A percentile compares a stretch with the other conserved stretches of the same genome.
Evolutionary conservation across 2,797 vertebrate species (phyloP).

Genomic region (Lerista edwardsae): DNA sequence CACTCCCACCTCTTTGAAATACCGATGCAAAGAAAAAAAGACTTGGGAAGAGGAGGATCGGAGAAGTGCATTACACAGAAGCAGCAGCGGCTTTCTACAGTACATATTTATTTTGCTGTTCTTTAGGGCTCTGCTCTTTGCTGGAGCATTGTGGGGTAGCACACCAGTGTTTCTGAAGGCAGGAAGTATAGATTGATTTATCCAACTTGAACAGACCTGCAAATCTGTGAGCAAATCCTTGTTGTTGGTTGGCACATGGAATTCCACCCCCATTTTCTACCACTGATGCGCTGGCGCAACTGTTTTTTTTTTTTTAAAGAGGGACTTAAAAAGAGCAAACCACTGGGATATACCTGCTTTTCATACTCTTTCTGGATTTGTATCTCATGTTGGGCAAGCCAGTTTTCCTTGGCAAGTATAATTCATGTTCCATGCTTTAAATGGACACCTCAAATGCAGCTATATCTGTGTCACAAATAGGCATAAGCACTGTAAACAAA

Average conservation of each 20-base stretch:
- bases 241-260: background rate
- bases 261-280: too few species aligned
- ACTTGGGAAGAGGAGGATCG: background rate
- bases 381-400: background rate
- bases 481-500: background rate
- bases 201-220: slow-evolving; percentile 55
- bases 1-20: slow-evolving; percentile 37
- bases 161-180: slow-evolving; percentile 55
- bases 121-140: background rate
- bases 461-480: background rate
- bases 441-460: background rate
- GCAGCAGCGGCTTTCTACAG: background rate
- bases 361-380: background rate
- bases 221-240: background rate
- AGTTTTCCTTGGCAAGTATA: background rate
- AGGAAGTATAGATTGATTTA: slow-evolving; percentile 63
- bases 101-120: background rate
- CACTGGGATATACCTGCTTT: too few species aligned
- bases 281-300: too few species aligned
- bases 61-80: background rate
- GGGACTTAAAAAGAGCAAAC: too few species aligned
- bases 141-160: slow-evolving; percentile 11
- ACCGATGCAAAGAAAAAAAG: slow-evolving; percentile 12
- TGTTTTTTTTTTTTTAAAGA: too few species aligned
- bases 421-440: background rate